Conservation (phyloP, 2,888 invertebrate species). For the Hedychridium roseum region DNA sequence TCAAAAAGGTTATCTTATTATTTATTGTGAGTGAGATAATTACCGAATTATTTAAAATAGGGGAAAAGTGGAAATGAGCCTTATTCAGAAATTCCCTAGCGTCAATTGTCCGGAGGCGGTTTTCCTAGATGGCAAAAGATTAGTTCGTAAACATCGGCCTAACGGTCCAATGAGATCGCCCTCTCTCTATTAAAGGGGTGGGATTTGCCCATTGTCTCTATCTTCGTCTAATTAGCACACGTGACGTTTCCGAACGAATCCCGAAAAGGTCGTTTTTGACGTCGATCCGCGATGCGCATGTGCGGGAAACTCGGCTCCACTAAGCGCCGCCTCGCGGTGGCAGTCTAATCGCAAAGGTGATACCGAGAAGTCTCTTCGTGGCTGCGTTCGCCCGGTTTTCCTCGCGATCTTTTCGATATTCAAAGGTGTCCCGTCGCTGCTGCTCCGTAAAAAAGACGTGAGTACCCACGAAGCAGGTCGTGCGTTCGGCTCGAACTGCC, state of each 20-base stretch:
- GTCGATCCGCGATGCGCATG: constrained; percentile 35
- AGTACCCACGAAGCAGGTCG: constrained; percentile 26
- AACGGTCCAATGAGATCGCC: too few relatives aligned
- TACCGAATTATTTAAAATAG: too few relatives aligned
- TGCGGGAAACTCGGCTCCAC: constrained; percentile 25
- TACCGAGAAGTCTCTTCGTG: constrained; percentile 44
- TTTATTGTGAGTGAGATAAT: too few relatives aligned
- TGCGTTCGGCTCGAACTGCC: neutral
- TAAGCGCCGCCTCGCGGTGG: constrained; percentile 50
- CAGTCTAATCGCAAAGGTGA: constrained; percentile 53
- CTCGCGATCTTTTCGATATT: constrained; percentile 35
- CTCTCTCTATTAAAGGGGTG: too few relatives aligned
- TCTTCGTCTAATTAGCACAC: neutral
- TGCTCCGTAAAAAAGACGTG: constrained; percentile 40
- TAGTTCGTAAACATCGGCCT: too few relatives aligned
- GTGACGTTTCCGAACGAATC: neutral
- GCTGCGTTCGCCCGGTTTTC: constrained; percentile 47
- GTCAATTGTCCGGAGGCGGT: too few relatives aligned
- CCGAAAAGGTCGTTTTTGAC: neutral
- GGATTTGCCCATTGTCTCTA: too few relatives aligned
- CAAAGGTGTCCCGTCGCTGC: constrained; percentile 32
- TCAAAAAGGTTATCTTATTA: too few relatives aligned
- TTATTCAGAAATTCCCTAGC: too few relatives aligned
- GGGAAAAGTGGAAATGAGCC: too few relatives aligned
- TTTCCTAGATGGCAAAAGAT: too few relatives aligned